Percentiles rank a stretch among this genome's conserved stretches.
phyloP scores from a whole-genome alignment of 2,888 invertebrate species.

The Keiferia lycopersicella region DNA sequence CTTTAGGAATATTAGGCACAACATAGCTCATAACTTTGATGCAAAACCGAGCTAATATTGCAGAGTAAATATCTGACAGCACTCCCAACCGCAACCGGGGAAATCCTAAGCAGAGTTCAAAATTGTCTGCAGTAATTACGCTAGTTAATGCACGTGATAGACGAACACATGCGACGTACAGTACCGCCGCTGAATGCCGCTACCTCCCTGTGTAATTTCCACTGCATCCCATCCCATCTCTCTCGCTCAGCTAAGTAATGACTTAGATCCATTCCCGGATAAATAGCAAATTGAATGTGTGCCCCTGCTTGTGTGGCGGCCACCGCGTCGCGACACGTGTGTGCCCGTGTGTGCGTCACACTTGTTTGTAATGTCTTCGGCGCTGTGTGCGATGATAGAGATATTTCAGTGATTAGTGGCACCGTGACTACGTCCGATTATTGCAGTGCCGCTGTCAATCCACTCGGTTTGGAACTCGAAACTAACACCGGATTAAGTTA shows the following conservation, averaged over 20 bases:
- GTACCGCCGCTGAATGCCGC: constrained; percentile 52
- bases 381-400: constrained; percentile 27
- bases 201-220: constrained; percentile 70
- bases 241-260: constrained; percentile 80
- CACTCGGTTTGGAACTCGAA: constrained; percentile 8
- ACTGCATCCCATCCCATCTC: constrained; percentile 74
- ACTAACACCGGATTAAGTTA: constrained; percentile 35
- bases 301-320: constrained; percentile 50
- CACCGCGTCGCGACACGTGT: constrained; percentile 37
- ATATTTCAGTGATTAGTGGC: constrained; percentile 31
- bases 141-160: constrained; percentile 34
- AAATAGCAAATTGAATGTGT: constrained; percentile 81
- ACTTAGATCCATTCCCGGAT: constrained; percentile 80
- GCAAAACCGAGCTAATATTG: constrained; percentile 1
- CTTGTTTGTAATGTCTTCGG: constrained; percentile 32
- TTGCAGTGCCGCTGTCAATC: constrained; percentile 24
- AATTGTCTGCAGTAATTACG: constrained; percentile 31
- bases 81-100: constrained; percentile 9
- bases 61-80: constrained; percentile 19
- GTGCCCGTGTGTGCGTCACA: constrained; percentile 37
- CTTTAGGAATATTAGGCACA: neutral
- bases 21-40: neutral
- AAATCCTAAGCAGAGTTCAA: constrained; percentile 21
- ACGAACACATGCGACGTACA: constrained; percentile 31
- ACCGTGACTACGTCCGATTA: constrained; percentile 27